Conservation (phyloP, 2,888 invertebrate genomes). For the Acronicta alni region DNA sequence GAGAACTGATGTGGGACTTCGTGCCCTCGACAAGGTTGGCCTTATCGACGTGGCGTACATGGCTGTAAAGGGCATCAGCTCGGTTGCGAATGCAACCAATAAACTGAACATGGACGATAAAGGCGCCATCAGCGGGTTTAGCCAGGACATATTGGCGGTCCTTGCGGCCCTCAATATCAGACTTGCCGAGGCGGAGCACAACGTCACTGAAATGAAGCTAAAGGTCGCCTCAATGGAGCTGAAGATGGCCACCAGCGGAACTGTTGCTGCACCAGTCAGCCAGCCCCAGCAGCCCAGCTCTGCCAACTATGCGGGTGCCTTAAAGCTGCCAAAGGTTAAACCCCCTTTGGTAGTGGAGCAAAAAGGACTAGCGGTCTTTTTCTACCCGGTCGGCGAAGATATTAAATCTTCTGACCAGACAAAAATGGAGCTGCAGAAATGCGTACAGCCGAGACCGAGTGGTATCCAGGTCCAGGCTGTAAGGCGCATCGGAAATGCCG, state of each 20-base stretch:
- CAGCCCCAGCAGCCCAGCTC: too few relatives aligned
- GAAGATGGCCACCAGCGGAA: not conserved
- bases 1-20: fast-evolving
- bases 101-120: slow-evolving; percentile 10
- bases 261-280: too few relatives aligned
- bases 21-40: not conserved
- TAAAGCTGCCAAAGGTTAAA: too few relatives aligned
- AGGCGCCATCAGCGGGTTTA: not conserved
- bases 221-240: fast-evolving
- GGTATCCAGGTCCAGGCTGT: too few relatives aligned
- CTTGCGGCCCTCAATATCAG: not conserved
- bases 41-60: not conserved
- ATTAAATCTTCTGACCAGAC: too few relatives aligned
- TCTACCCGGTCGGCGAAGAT: too few relatives aligned
- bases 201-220: fast-evolving
- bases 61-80: not conserved
- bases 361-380: too few relatives aligned
- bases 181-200: not conserved
- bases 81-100: not conserved
- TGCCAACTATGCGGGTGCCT: too few relatives aligned
- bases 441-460: too few relatives aligned
- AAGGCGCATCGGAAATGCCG: too few relatives aligned
- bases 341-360: too few relatives aligned
- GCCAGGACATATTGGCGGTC: not conserved
- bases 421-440: too few relatives aligned